These are phyloP conservation scores for Hirtodrosophila trivittata DNA, from an alignment of 2,888 invertebrate genomes.

Conservation along the genomic window DNA sequence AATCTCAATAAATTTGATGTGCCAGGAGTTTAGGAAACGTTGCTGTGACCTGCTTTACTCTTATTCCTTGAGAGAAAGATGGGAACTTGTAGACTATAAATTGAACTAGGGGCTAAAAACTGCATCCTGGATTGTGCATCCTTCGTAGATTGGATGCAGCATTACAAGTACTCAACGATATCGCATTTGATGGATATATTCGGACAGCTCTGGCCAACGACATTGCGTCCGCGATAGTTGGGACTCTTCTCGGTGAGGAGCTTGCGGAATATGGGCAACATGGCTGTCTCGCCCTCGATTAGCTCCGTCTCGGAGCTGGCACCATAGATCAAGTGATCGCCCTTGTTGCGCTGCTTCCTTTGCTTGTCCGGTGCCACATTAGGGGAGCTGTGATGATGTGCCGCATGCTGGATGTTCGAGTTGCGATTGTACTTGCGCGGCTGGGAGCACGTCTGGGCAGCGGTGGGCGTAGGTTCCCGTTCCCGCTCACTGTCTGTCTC, in stretches of 20 bases:
- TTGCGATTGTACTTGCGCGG: constrained; percentile 80
- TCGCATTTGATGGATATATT: constrained; percentile 98
- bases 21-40: constrained; percentile 58
- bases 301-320: constrained; percentile 93
- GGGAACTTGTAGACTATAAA: constrained; percentile 49
- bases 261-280: constrained; percentile 95
- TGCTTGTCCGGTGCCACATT: constrained; percentile 86
- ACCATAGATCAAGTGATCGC: constrained; percentile 86
- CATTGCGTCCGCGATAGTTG: constrained; percentile 85
- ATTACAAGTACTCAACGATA: constrained; percentile 95
- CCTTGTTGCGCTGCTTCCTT: constrained; percentile 80
- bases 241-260: constrained; percentile 93
- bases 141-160: constrained; percentile 2
- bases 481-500: constrained; percentile 85
- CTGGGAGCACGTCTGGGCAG: constrained; percentile 73
- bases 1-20: constrained; percentile 42
- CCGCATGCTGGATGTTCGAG: constrained; percentile 82
- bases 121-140: constrained; percentile 5
- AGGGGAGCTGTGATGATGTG: constrained; percentile 87
- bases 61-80: constrained; percentile 34
- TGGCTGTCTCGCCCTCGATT: constrained; percentile 90
- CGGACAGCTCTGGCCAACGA: constrained; percentile 92
- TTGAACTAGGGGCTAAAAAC: constrained; percentile 52
- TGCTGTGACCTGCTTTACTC: constrained; percentile 40
- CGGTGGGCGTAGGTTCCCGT: constrained; percentile 81